Evolutionary conservation across 1,140 invertebrate species (phyloP).

Genomic region (Nylanderia fulva): DNA sequence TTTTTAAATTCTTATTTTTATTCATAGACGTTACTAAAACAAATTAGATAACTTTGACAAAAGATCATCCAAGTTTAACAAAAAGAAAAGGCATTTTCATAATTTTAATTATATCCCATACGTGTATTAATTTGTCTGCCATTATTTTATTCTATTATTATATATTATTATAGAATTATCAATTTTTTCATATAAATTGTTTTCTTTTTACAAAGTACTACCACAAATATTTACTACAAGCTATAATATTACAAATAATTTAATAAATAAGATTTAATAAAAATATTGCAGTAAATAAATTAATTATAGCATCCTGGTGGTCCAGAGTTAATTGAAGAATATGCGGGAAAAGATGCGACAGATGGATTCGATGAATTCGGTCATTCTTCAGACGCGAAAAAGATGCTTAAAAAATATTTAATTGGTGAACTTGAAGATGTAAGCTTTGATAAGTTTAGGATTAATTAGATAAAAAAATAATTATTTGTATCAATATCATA

Average conservation of each 20-base stretch:
- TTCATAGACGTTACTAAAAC: not conserved
- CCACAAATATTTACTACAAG: not conserved
- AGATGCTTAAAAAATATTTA: constrained; percentile 87
- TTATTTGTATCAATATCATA: not conserved
- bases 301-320: constrained; percentile 89
- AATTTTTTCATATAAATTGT: not conserved
- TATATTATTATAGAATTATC: not conserved
- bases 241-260: not conserved
- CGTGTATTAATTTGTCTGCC: not conserved
- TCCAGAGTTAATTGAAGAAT: constrained; percentile 87
- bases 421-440: constrained; percentile 89
- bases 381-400: constrained; percentile 88
- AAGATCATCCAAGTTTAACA: not conserved
- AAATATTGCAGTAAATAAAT: not conserved
- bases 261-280: not conserved
- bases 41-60: not conserved
- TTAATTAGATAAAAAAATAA: not conserved
- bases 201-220: not conserved
- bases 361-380: constrained; percentile 88
- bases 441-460: not conserved
- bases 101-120: not conserved
- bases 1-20: not conserved
- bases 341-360: constrained; percentile 88
- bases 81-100: not conserved
- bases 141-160: not conserved